phyloP scores from a whole-genome alignment of 2,113 vertebrate species.

The Phalacrocorax brasilianus region DNA sequence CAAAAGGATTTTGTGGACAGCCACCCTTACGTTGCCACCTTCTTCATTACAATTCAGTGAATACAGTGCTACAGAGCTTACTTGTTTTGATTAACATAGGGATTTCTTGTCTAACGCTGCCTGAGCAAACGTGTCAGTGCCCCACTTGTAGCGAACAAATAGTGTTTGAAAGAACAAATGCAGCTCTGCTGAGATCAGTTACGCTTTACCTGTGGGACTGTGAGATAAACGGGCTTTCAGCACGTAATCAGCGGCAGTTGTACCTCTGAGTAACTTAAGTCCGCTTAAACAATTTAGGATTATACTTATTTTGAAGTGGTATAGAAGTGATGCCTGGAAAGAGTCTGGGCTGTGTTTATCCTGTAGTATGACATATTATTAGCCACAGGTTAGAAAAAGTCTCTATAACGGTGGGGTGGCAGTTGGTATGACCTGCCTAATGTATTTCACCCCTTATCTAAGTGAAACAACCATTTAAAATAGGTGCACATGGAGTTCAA shows the following conservation, averaged over 20 bases:
- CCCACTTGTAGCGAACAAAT: neutral
- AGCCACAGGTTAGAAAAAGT: neutral
- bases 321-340: neutral
- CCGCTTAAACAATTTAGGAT: neutral
- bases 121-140: neutral
- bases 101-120: neutral
- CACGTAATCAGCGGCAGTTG: neutral
- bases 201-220: neutral
- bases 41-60: slow-evolving; percentile 36
- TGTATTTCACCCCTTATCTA: neutral
- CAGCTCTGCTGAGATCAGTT: neutral
- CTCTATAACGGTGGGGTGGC: neutral
- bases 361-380: neutral
- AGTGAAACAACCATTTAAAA: neutral
- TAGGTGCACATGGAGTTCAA: neutral
- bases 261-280: neutral
- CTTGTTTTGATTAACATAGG: neutral
- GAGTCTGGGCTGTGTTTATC: neutral
- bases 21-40: slow-evolving; percentile 4
- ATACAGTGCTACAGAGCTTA: neutral
- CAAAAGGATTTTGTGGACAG: slow-evolving; percentile 1
- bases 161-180: neutral
- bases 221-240: neutral
- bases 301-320: neutral
- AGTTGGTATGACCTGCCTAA: neutral